Evolutionary conservation across 2,797 vertebrate species (phyloP).

Genomic region (Lepidocolaptes lacrymiger): DNA sequence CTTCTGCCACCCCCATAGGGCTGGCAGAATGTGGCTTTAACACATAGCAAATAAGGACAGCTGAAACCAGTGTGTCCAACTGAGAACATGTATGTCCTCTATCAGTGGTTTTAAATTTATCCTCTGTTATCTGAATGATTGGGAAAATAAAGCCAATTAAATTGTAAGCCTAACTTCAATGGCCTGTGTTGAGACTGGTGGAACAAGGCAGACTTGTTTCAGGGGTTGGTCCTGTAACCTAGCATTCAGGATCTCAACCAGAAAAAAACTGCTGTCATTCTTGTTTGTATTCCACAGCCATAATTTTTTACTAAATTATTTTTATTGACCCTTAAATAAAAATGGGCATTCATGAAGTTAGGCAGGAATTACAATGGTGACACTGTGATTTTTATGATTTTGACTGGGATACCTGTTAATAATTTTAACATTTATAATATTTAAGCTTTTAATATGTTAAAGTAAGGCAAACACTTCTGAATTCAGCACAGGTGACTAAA

Average conservation of each 20-base stretch:
- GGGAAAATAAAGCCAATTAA: background rate
- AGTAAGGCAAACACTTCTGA: background rate
- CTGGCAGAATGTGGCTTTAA: background rate
- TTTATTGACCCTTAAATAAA: background rate
- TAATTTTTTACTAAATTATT: background rate
- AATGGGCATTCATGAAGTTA: background rate
- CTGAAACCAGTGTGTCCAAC: background rate
- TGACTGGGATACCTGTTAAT: background rate
- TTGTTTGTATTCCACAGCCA: background rate
- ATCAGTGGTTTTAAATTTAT: background rate
- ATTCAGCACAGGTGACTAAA: background rate
- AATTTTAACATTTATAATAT: too few species aligned
- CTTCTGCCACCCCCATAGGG: background rate
- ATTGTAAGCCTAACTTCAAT: background rate
- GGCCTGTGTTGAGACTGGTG: background rate
- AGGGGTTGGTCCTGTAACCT: background rate
- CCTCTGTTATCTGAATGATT: background rate
- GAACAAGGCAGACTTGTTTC: background rate
- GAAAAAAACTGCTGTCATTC: background rate
- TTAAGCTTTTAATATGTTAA: background rate
- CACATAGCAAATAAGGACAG: background rate
- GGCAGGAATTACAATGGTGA: background rate
- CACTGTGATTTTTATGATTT: background rate
- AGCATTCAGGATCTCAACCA: background rate
- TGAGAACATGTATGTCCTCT: background rate